Conservation (phyloP, 2,113 vertebrate species). For the Nyctibius bracteatus region DNA sequence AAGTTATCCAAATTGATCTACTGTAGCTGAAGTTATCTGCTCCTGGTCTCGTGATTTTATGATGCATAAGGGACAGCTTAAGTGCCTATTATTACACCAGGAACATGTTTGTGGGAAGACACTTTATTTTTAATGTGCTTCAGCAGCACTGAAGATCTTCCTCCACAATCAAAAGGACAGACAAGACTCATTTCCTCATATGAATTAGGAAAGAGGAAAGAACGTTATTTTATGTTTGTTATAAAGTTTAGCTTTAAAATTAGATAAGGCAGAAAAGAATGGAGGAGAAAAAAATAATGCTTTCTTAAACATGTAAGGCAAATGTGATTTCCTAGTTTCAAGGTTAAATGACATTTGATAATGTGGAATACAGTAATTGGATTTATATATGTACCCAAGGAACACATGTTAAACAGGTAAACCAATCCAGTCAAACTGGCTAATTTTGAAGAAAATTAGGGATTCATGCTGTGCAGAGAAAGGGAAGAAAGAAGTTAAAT, state of each 20-base stretch:
- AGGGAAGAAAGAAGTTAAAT: background rate
- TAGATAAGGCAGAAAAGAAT: background rate
- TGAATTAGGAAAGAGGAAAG: background rate
- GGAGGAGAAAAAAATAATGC: background rate
- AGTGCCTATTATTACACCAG: background rate
- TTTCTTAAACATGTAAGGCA: background rate
- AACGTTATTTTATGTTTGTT: background rate
- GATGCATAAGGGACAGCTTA: background rate
- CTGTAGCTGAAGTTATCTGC: background rate
- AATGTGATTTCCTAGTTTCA: background rate
- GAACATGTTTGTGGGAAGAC: background rate
- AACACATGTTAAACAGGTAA: background rate
- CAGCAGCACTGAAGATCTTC: background rate
- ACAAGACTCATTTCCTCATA: background rate
- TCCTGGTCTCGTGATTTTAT: background rate
- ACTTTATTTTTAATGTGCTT: background rate
- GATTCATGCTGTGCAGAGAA: background rate
- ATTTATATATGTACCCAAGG: background rate
- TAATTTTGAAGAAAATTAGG: background rate
- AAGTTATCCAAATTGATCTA: background rate
- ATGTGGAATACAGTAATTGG: background rate
- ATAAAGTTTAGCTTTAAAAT: background rate
- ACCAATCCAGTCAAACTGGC: background rate
- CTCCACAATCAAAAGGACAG: background rate
- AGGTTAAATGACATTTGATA: background rate